These are phyloP conservation scores for Noctilio leporinus DNA, from an alignment of 2,113 vertebrate species.

Conservation along the genomic window DNA sequence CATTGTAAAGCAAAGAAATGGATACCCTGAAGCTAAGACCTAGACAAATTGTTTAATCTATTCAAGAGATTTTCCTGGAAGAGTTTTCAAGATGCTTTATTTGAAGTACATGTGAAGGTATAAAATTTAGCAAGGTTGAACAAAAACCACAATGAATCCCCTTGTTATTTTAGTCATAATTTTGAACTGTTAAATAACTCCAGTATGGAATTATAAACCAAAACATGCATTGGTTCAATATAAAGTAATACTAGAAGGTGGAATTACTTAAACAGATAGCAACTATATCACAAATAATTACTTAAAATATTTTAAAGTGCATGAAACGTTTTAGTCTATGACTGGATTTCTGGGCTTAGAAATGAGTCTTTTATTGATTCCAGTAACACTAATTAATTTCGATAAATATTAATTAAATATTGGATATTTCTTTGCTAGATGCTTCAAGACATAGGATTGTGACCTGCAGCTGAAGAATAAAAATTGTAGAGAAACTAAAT, in stretches of 20 bases:
- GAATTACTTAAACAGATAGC: background rate
- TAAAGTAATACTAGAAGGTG: background rate
- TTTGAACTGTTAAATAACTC: slow-evolving; percentile 27
- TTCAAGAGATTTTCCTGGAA: background rate
- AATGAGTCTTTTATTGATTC: background rate
- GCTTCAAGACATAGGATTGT: background rate
- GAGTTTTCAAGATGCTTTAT: background rate
- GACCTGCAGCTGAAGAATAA: slow-evolving; percentile 38
- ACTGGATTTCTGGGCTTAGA: background rate
- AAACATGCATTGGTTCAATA: background rate
- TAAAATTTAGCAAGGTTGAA: slow-evolving; percentile 5
- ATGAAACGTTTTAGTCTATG: background rate
- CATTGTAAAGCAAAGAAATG: background rate
- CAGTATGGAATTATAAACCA: slow-evolving; percentile 32
- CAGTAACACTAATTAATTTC: background rate
- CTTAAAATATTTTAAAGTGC: background rate
- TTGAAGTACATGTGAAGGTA: background rate
- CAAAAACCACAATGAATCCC: background rate
- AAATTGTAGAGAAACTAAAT: slow-evolving; percentile 57
- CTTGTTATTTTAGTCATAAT: slow-evolving; percentile 19
- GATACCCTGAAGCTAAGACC: background rate
- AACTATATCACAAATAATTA: background rate
- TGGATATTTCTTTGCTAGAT: slow-evolving; percentile 3
- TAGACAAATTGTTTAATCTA: background rate
- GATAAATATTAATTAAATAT: slow-evolving; percentile 18